phyloP scores from a whole-genome alignment of 2,797 vertebrate genomes.

The Danio kyathit region DNA sequence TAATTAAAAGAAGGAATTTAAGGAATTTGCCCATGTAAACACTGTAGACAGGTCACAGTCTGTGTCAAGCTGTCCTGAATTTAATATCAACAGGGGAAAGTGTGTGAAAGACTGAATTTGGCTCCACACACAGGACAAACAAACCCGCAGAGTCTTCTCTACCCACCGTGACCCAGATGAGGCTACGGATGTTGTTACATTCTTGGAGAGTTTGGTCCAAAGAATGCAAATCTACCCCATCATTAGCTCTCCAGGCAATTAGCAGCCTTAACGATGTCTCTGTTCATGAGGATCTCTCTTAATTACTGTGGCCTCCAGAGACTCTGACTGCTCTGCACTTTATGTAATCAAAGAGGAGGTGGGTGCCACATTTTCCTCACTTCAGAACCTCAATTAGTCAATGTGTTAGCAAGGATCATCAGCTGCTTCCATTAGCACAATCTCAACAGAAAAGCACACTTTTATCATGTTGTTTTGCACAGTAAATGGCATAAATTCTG shows the following conservation, averaged over 20 bases:
- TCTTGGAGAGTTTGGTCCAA: constrained; percentile 69
- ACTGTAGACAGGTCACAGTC: constrained; percentile 15
- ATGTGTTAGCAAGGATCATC: neutral
- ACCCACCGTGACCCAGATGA: constrained; percentile 62
- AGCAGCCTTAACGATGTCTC: constrained; percentile 68
- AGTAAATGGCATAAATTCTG: neutral
- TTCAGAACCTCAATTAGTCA: constrained; percentile 36
- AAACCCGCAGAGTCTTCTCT: constrained; percentile 41
- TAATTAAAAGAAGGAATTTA: constrained; percentile 48
- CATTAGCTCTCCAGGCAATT: constrained; percentile 76
- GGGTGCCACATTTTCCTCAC: constrained; percentile 63
- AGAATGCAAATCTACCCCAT: constrained; percentile 62
- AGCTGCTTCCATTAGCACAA: constrained; percentile 17
- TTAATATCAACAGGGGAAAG: constrained; percentile 27
- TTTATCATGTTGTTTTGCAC: neutral
- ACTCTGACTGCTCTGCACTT: constrained; percentile 34
- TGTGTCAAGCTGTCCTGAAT: constrained; percentile 9
- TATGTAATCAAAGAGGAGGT: constrained; percentile 70
- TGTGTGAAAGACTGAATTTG: constrained; percentile 14
- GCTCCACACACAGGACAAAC: constrained; percentile 38
- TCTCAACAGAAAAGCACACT: neutral
- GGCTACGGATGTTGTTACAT: constrained; percentile 62
- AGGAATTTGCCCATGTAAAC: constrained; percentile 43
- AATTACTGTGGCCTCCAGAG: constrained; percentile 74
- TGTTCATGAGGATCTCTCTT: constrained; percentile 70